Evolutionary conservation across 2,888 invertebrate species (phyloP).

Genomic region (Calephelis perditalis): DNA sequence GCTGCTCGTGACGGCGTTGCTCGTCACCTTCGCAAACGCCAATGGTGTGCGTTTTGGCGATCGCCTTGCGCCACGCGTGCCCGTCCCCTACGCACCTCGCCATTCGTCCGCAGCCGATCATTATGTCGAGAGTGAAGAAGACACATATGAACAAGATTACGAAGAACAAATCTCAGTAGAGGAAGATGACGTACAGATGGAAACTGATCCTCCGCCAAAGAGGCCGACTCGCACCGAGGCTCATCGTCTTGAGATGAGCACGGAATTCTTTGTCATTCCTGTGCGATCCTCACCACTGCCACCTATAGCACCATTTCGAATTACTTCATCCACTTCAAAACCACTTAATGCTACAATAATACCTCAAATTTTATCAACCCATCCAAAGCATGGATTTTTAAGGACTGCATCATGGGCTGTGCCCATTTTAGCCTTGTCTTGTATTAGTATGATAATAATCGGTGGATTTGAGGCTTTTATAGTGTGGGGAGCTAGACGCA

Average conservation of each 20-base stretch:
- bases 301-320: slow-evolving; percentile 52
- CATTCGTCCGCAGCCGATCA: slow-evolving; percentile 44
- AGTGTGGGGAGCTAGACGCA: slow-evolving; percentile 87
- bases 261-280: slow-evolving; percentile 89
- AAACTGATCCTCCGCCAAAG: slow-evolving; percentile 48
- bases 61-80: slow-evolving; percentile 63
- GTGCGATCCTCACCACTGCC: slow-evolving; percentile 57
- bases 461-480: slow-evolving; percentile 94
- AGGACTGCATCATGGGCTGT: slow-evolving; percentile 93
- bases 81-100: slow-evolving; percentile 58
- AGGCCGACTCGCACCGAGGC: slow-evolving; percentile 64
- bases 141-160: slow-evolving; percentile 54
- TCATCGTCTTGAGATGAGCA: slow-evolving; percentile 87
- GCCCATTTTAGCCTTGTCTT: slow-evolving; percentile 90
- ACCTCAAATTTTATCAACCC: slow-evolving; percentile 41
- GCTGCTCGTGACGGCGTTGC: slow-evolving; percentile 54
- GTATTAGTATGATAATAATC: slow-evolving; percentile 90
- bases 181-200: slow-evolving; percentile 40
- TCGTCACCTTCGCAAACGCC: slow-evolving; percentile 45
- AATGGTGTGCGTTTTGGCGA: slow-evolving; percentile 60
- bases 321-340: slow-evolving; percentile 41
- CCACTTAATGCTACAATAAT: slow-evolving; percentile 39
- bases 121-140: slow-evolving; percentile 51
- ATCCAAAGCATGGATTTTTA: slow-evolving; percentile 54
- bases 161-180: slow-evolving; percentile 46